Evolutionary conservation across 2,888 invertebrate species (phyloP).

Genomic region (Ochropleura leucogaster): DNA sequence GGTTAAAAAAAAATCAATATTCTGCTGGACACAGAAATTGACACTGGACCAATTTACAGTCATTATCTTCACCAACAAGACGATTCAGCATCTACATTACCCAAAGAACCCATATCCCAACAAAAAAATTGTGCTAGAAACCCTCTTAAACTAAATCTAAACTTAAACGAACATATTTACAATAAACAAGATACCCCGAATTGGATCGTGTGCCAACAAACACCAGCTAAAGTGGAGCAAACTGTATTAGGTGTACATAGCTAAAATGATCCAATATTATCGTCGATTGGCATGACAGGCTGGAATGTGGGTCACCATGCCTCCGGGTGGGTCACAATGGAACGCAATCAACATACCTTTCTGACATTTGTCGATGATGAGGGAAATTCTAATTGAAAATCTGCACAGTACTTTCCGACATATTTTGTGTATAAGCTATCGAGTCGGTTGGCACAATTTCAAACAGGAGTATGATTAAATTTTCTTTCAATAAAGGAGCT

Average conservation of each 20-base stretch:
- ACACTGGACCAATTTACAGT: background rate
- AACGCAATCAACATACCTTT: constrained; percentile 79
- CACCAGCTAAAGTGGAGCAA: constrained; percentile 37
- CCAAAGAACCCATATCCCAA: background rate
- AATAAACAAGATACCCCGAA: constrained; percentile 25
- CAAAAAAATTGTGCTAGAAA: constrained; percentile 1
- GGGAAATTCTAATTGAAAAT: constrained; percentile 62
- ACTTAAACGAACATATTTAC: constrained; percentile 15
- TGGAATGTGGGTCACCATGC: constrained; percentile 81
- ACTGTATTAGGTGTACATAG: constrained; percentile 31
- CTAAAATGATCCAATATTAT: constrained; percentile 66
- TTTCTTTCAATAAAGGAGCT: constrained; percentile 19
- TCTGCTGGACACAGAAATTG: background rate
- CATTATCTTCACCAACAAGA: background rate
- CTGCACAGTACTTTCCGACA: constrained; percentile 49
- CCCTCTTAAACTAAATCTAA: background rate
- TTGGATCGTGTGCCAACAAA: constrained; percentile 23
- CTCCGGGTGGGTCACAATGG: constrained; percentile 76
- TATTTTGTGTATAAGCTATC: constrained; percentile 37
- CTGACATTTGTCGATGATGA: constrained; percentile 65
- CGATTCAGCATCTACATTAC: background rate
- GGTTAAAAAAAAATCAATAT: background rate
- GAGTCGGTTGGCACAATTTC: constrained; percentile 5
- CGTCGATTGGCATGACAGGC: constrained; percentile 62
- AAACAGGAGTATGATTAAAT: constrained; percentile 15